Percentiles rank a stretch among this genome's conserved stretches.
These are phyloP conservation scores for Brachionus paranguensis DNA, from an alignment of 1,140 invertebrate genomes.

Conservation along the genomic window DNA sequence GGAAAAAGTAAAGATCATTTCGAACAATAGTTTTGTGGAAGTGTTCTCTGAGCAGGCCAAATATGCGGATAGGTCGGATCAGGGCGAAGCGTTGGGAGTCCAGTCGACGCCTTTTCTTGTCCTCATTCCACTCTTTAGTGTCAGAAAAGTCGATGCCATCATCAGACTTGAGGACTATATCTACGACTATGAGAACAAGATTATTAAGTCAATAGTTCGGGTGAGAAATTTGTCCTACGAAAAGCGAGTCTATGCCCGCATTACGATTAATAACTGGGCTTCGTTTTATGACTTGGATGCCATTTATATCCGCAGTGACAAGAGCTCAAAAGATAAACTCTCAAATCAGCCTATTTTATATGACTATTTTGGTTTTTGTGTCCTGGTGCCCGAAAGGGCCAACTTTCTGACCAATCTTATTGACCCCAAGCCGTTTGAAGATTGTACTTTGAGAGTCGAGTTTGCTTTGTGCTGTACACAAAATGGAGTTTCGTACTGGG, in stretches of 20 bases:
- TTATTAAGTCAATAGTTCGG: not conserved
- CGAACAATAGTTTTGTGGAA: constrained; percentile 33
- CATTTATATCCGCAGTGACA: constrained; percentile 29
- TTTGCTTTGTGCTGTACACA: constrained; percentile 28
- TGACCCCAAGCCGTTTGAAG: not conserved
- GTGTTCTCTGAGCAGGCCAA: not conserved
- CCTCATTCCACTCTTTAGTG: not conserved
- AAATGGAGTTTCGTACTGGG: constrained; percentile 4
- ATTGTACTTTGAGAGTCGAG: constrained; percentile 18
- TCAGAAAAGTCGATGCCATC: not conserved
- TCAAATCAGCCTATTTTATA: not conserved
- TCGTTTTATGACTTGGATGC: constrained; percentile 3
- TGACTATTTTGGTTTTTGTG: constrained; percentile 22
- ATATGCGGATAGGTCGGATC: not conserved
- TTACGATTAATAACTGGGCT: not conserved
- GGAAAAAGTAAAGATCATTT: constrained; percentile 27
- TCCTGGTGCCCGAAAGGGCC: not conserved
- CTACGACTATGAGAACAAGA: constrained; percentile 31
- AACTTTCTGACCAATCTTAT: not conserved
- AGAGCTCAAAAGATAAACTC: not conserved
- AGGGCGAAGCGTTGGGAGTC: not conserved
- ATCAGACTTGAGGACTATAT: constrained; percentile 28
- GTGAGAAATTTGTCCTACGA: constrained; percentile 8
- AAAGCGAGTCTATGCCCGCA: not conserved
- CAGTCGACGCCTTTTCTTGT: constrained; percentile 17